Evolutionary conservation across 2,797 vertebrate genomes (phyloP).

Genomic region (Brachyalestes nurse): DNA sequence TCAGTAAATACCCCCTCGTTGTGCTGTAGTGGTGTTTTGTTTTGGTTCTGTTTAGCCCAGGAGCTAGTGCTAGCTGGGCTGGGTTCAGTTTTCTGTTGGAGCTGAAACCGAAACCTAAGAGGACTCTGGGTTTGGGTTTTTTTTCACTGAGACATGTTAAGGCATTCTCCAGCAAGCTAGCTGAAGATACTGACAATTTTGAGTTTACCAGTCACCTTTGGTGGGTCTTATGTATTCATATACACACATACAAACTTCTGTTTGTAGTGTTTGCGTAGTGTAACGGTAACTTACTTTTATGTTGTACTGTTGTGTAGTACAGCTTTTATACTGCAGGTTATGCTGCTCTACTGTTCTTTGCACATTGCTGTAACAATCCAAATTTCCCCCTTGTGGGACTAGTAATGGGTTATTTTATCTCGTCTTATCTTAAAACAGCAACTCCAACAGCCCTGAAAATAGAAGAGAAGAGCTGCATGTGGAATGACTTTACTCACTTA

Average conservation of each 20-base stretch:
- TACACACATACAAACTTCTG: too few species aligned
- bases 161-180: not conserved
- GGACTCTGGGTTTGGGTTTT: not conserved
- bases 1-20: not conserved
- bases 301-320: too few species aligned
- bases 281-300: too few species aligned
- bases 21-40: not conserved
- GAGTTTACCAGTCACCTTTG: too few species aligned
- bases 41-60: slow-evolving; percentile 1
- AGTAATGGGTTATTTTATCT: too few species aligned
- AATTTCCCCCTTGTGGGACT: too few species aligned
- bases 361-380: too few species aligned
- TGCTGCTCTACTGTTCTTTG: too few species aligned
- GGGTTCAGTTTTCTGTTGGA: slow-evolving; percentile 16
- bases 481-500: slow-evolving; percentile 20
- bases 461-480: not conserved
- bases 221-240: too few species aligned
- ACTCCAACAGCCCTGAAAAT: not conserved
- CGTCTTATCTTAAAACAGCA: not conserved
- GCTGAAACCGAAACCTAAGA: slow-evolving; percentile 44
- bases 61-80: not conserved
- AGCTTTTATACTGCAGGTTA: too few species aligned
- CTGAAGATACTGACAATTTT: not conserved
- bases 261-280: too few species aligned
- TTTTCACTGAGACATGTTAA: not conserved